Base-by-base conservation (phyloP, 1,140 invertebrate species). In the Drosophila oshimai region DNA sequence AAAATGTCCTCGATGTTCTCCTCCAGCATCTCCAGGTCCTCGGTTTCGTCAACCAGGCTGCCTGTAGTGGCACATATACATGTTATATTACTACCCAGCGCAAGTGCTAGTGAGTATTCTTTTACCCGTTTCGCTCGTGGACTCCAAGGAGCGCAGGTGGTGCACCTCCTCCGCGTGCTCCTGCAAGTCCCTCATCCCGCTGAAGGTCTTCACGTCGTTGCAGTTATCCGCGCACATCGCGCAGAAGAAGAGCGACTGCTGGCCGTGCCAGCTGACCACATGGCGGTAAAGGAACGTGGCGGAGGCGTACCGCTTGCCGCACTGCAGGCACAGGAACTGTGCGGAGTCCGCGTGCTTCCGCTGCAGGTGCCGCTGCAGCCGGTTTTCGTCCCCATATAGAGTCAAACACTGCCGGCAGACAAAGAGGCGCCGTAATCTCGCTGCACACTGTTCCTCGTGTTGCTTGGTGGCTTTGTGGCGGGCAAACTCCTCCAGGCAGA, bases 1-100 rank as follows among this genome's bases (percentile, higher is more conserved):
- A 84, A 22, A 5, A 86, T 28, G 15, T 86, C 81, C 3, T 86
- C 80, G 22, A 86, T 86, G 28, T 87, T 87, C 67, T 86, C 80
- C 33, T 86, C 80, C 1, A 86, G 54, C 80, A 86, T 86, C 42
- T 86, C 80, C 18, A 86, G 31, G 12, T 86, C 62, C 28, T 86
- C 81, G 0, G 76, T 86, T 2, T 86, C 80, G 12, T 80, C 81
- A 3, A 75, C 51, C 18, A 62, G 36, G 41, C 79, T 84, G 7
- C 24, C 53, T 9, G 4, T 13, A 13, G 17, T 7, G 7, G n/a
- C n/a, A n/a, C n/a, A n/a, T n/a, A n/a, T n/a, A n/a, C n/a, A n/a
- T n/a, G n/a, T n/a, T n/a, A n/a, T n/a, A n/a, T n/a, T n/a, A n/a
- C n/a, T n/a, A n/a, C n/a, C n/a, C n/a, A n/a, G n/a, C n/a, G n/a